phyloP scores from a whole-genome alignment of 2,888 invertebrate genomes.

The Lissonota sp. region DNA sequence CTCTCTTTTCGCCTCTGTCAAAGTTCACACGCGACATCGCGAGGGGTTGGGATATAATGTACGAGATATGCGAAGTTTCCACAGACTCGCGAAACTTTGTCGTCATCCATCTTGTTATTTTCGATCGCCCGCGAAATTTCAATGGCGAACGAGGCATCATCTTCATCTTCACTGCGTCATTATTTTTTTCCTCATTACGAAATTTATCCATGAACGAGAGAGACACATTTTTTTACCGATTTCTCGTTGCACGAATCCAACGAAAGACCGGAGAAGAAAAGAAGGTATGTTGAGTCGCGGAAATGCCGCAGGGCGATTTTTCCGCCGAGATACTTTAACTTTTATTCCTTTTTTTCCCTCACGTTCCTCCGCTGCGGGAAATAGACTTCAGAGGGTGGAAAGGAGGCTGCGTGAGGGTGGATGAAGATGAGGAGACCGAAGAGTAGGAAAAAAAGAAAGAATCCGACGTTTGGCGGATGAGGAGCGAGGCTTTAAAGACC shows the following conservation, averaged over 20 bases:
- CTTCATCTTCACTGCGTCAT: too few relatives aligned
- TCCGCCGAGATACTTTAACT: constrained; percentile 25
- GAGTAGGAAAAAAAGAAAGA: constrained; percentile 45
- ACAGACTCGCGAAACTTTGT: too few relatives aligned
- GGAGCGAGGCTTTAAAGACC: neutral
- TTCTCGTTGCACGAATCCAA: too few relatives aligned
- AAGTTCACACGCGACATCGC: constrained; percentile 22
- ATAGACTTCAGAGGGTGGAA: constrained; percentile 29
- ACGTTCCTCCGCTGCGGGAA: constrained; percentile 9
- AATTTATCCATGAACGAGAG: constrained; percentile 2
- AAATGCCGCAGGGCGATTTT: constrained; percentile 41
- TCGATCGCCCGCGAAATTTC: too few relatives aligned
- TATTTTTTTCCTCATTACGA: neutral
- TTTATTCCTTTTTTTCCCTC: constrained; percentile 8
- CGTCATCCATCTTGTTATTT: too few relatives aligned
- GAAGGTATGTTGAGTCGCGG: constrained; percentile 12
- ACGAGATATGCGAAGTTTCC: neutral
- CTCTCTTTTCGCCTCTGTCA: constrained; percentile 22
- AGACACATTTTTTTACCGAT: constrained; percentile 10
- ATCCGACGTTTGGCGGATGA: constrained; percentile 36
- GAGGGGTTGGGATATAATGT: constrained; percentile 3
- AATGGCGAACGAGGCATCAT: too few relatives aligned
- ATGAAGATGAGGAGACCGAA: neutral
- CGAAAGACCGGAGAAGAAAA: constrained; percentile 18
- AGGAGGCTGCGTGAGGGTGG: constrained; percentile 22